phyloP scores from a whole-genome alignment of 2,888 invertebrate genomes.

The Drosophila villosipedis region DNA sequence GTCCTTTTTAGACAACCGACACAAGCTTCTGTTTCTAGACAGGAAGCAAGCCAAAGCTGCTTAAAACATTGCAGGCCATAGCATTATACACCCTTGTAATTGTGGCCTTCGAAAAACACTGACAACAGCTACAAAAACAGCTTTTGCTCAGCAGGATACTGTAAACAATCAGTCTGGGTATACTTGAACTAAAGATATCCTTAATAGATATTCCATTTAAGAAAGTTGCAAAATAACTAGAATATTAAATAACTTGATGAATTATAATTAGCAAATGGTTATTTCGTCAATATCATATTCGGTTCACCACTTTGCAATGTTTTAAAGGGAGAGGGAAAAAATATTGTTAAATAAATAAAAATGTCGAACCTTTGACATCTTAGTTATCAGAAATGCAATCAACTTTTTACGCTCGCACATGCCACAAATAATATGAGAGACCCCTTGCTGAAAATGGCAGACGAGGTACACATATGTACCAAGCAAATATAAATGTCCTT shows the following conservation, averaged over 20 bases:
- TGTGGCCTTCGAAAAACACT: constrained; percentile 54
- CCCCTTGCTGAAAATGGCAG: constrained; percentile 24
- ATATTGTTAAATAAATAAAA: background rate
- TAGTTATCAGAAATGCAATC: constrained; percentile 23
- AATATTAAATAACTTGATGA: background rate
- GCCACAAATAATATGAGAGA: constrained; percentile 19
- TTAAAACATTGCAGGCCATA: constrained; percentile 43
- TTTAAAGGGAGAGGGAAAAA: background rate
- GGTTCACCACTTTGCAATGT: background rate
- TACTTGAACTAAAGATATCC: constrained; percentile 20
- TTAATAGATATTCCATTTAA: background rate
- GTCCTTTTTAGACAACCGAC: constrained; percentile 19
- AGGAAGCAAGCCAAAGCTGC: constrained; percentile 39
- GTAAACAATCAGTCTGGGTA: background rate
- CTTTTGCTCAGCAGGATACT: background rate
- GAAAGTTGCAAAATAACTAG: background rate
- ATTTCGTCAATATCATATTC: background rate
- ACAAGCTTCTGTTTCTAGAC: constrained; percentile 15
- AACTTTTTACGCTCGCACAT: constrained; percentile 14
- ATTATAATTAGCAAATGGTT: background rate
- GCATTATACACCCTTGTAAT: constrained; percentile 67
- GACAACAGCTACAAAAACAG: constrained; percentile 20
- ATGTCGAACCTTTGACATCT: constrained; percentile 19
- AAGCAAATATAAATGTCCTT: constrained; percentile 76
- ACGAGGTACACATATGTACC: constrained; percentile 24